Evolutionary conservation across 2,797 vertebrate species (phyloP).

Genomic region (Coregonus suidteri): DNA sequence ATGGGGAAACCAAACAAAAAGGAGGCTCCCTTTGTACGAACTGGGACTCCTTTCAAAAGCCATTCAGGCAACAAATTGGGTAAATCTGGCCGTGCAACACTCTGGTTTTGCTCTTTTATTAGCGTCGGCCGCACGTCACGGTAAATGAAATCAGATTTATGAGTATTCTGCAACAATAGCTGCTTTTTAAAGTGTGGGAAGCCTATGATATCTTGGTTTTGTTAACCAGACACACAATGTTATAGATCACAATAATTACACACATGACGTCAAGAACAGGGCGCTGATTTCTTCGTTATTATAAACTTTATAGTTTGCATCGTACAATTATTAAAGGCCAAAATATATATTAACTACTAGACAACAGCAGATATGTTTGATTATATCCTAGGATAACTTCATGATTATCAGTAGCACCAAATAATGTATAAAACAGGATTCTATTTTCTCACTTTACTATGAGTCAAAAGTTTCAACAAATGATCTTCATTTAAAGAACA

Average conservation of each 20-base stretch:
- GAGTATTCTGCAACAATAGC: constrained; percentile 52
- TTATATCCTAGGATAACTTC: neutral
- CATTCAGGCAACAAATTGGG: constrained; percentile 91
- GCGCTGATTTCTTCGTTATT: neutral
- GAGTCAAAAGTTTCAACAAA: constrained; percentile 1
- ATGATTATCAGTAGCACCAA: neutral
- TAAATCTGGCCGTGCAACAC: constrained; percentile 82
- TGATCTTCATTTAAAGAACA: neutral
- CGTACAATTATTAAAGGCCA: neutral
- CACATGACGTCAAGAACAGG: neutral
- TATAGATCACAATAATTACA: neutral
- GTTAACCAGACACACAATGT: constrained; percentile 43
- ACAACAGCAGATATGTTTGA: neutral
- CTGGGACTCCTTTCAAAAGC: constrained; percentile 86
- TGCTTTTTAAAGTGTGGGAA: constrained; percentile 24
- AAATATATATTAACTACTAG: neutral
- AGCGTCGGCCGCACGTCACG: constrained; percentile 71
- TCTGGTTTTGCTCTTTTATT: constrained; percentile 81
- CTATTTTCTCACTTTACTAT: neutral
- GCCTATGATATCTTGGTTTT: constrained; percentile 20
- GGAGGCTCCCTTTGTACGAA: constrained; percentile 87
- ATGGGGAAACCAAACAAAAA: constrained; percentile 91
- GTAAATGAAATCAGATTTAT: constrained; percentile 80
- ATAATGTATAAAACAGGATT: neutral
- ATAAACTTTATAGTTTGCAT: neutral